phyloP scores from a whole-genome alignment of 2,888 invertebrate genomes.

The Mythimna impura region DNA sequence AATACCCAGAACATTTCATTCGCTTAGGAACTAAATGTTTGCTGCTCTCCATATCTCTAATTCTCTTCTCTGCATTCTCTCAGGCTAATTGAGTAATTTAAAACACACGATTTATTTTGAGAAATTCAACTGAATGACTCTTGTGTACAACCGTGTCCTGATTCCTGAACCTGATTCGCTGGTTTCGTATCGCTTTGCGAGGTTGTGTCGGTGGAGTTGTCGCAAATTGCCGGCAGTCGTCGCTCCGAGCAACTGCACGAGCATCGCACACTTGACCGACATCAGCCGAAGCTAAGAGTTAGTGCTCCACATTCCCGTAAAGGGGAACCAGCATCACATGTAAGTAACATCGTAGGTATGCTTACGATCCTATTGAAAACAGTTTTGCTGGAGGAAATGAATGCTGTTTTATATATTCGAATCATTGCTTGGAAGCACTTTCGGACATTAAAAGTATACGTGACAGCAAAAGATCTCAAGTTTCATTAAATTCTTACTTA shows the following conservation, averaged over 20 bases:
- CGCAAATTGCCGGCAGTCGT: slow-evolving; percentile 41
- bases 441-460: neutral
- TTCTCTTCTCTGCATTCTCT: too few relatives aligned
- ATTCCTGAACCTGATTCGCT: slow-evolving; percentile 15
- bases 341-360: neutral
- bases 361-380: neutral
- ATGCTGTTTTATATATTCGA: neutral
- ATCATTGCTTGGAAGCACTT: neutral
- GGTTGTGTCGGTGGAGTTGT: slow-evolving; percentile 7
- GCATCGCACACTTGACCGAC: slow-evolving; percentile 37
- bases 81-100: neutral
- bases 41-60: too few relatives aligned
- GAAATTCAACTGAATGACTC: neutral
- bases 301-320: slow-evolving; percentile 10
- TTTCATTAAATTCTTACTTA: too few relatives aligned
- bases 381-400: neutral
- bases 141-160: slow-evolving; percentile 8
- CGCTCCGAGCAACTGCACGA: slow-evolving; percentile 9
- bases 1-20: neutral
- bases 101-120: neutral
- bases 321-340: too few relatives aligned
- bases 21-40: neutral
- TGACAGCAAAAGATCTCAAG: neutral
- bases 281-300: slow-evolving; percentile 8
- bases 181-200: slow-evolving; percentile 1